Evolutionary conservation across 1,140 invertebrate species (phyloP).

Genomic region (Steinernema khuongi): DNA sequence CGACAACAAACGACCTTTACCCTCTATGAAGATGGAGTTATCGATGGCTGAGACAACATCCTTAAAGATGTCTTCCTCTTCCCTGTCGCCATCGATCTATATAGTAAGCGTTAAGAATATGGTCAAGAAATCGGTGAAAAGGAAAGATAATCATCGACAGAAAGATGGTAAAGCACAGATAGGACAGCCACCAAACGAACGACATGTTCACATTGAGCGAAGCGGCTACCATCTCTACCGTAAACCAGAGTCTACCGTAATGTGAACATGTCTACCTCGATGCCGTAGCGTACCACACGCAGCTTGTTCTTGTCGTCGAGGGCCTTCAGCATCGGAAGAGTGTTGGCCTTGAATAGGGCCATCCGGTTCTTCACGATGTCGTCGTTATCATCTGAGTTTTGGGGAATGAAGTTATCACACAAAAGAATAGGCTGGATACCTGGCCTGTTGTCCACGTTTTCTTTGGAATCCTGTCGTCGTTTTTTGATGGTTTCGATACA

Average conservation of each 20-base stretch:
- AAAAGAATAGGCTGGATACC: conserved; percentile 10
- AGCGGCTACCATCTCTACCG: not conserved
- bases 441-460: conserved; percentile 29
- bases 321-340: conserved; percentile 56
- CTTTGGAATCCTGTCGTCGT: conserved; percentile 30
- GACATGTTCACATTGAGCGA: conserved; percentile 7
- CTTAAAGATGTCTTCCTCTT: conserved; percentile 47
- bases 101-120: conserved; percentile 24
- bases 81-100: conserved; percentile 51
- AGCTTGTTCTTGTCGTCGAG: conserved; percentile 54
- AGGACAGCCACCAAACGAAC: conserved; percentile 5
- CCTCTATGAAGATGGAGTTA: conserved; percentile 51
- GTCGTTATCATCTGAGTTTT: conserved; percentile 46
- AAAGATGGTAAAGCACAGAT: conserved; percentile 21
- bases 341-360: conserved; percentile 52
- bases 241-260: not conserved
- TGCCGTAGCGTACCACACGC: conserved; percentile 46
- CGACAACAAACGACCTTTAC: conserved; percentile 21
- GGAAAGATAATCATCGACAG: conserved; percentile 11
- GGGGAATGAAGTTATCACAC: not conserved
- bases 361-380: conserved; percentile 42
- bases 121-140: conserved; percentile 13
- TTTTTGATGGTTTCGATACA: conserved; percentile 43
- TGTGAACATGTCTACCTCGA: conserved; percentile 15
- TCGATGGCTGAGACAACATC: conserved; percentile 50